Evolutionary conservation across 2,797 vertebrate genomes (phyloP).

Genomic region (Manis pentadactyla): DNA sequence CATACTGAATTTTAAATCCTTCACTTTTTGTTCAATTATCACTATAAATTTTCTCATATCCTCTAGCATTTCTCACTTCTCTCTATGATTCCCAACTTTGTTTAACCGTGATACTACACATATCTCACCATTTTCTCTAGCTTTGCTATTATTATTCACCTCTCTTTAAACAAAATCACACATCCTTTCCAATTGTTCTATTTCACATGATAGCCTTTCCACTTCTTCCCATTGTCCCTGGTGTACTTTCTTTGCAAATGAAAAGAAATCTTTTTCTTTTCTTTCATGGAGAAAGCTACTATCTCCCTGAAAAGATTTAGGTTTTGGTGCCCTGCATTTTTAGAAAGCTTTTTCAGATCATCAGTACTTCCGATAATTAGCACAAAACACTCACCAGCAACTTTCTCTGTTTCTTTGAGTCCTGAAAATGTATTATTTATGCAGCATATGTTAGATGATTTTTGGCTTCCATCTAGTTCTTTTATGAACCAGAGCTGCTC

Average conservation of each 20-base stretch:
- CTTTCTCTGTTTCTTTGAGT: conserved; percentile 49
- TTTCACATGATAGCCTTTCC: background rate
- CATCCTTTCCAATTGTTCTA: conserved; percentile 33
- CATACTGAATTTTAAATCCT: conserved; percentile 36
- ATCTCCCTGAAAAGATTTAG: conserved; percentile 64
- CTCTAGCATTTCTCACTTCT: conserved; percentile 47
- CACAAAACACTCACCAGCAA: conserved; percentile 68
- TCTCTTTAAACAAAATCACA: conserved; percentile 62
- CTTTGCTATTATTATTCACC: background rate
- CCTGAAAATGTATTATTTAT: conserved; percentile 49
- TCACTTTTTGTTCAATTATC: conserved; percentile 41
- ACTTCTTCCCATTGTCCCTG: background rate
- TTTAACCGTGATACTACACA: conserved; percentile 56
- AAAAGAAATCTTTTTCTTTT: no score
- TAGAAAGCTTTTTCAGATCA: conserved; percentile 52
- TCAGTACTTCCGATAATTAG: conserved; percentile 79
- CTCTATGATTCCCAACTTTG: conserved; percentile 20
- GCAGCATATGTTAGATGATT: background rate
- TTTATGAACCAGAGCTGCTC: background rate
- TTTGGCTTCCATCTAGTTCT: conserved; percentile 26
- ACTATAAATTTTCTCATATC: background rate
- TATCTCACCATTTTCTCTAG: conserved; percentile 25
- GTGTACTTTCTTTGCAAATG: conserved; percentile 20
- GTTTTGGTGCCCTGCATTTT: conserved; percentile 64
- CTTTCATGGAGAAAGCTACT: background rate